Percentiles rank a stretch among this genome's conserved stretches.
These are phyloP conservation scores for Drosophila leonis DNA, from an alignment of 2,888 invertebrate species.

Conservation along the genomic window DNA sequence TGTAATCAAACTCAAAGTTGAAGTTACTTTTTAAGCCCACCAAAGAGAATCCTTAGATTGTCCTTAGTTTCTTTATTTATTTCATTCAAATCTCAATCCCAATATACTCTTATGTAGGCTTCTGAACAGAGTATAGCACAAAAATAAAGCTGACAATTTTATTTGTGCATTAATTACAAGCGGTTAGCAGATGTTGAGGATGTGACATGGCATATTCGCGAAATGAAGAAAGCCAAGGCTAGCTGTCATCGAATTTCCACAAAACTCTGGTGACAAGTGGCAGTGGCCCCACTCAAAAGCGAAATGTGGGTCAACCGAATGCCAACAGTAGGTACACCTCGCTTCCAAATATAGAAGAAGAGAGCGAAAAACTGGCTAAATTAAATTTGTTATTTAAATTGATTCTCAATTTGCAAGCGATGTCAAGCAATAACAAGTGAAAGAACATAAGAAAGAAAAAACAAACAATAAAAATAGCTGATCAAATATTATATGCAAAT, in stretches of 20 bases:
- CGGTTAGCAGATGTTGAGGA: conserved; percentile 39
- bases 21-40: too few species aligned
- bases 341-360: not conserved
- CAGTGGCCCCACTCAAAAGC: not conserved
- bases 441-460: not conserved
- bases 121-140: not conserved
- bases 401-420: conserved; percentile 35
- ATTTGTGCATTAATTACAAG: conserved; percentile 63
- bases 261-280: conserved; percentile 7
- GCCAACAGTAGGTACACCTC: conserved; percentile 11
- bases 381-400: conserved; percentile 47
- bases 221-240: conserved; percentile 23
- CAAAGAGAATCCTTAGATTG: too few species aligned
- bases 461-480: not conserved
- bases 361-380: conserved; percentile 30
- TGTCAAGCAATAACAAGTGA: conserved; percentile 27
- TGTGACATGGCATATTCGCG: conserved; percentile 37
- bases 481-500: not conserved
- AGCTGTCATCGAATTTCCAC: conserved; percentile 8
- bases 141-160: conserved; percentile 42
- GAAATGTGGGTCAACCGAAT: conserved; percentile 39
- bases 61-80: too few species aligned
- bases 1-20: not conserved
- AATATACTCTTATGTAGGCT: not conserved
- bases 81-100: not conserved